Conservation (phyloP, 23 tunicate genomes). For the Ascidia mentula region DNA sequence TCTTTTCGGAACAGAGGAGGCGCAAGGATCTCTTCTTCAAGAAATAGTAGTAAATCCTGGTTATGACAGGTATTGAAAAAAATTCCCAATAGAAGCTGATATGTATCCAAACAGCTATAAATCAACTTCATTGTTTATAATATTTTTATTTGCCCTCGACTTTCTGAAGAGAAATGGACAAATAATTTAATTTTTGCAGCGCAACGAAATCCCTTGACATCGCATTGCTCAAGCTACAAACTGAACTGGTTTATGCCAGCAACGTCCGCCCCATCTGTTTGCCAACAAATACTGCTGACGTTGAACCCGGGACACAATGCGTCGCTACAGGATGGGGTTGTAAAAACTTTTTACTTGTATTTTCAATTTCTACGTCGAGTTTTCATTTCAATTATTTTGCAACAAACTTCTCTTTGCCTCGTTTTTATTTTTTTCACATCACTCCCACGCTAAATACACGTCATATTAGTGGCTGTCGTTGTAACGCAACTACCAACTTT, state of each 20-base stretch:
- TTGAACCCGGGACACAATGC: neutral
- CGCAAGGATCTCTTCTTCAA: neutral
- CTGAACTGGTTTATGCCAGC: neutral
- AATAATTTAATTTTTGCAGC: neutral
- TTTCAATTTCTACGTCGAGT: too few species aligned
- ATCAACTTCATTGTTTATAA: too few species aligned
- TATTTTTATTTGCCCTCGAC: too few species aligned
- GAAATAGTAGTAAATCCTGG: neutral
- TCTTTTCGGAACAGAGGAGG: neutral
- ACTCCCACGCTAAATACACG: too few species aligned
- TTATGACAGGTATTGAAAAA: neutral
- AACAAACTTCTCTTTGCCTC: too few species aligned
- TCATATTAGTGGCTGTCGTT: too few species aligned
- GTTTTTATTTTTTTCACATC: too few species aligned
- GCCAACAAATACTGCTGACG: neutral
- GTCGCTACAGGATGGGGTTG: slow-evolving; percentile 16
- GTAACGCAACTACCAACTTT: too few species aligned
- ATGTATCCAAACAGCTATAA: neutral
- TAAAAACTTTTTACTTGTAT: neutral
- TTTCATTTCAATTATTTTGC: too few species aligned
- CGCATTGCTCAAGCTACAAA: neutral
- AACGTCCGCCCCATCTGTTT: slow-evolving; percentile 5
- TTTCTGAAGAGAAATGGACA: too few species aligned
- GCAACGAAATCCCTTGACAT: neutral
- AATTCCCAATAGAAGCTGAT: too few species aligned